Evolutionary conservation across 2,888 invertebrate species (phyloP), one percentile per base, ranked within the genome.

Genomic region (Nebria salina): DNA sequence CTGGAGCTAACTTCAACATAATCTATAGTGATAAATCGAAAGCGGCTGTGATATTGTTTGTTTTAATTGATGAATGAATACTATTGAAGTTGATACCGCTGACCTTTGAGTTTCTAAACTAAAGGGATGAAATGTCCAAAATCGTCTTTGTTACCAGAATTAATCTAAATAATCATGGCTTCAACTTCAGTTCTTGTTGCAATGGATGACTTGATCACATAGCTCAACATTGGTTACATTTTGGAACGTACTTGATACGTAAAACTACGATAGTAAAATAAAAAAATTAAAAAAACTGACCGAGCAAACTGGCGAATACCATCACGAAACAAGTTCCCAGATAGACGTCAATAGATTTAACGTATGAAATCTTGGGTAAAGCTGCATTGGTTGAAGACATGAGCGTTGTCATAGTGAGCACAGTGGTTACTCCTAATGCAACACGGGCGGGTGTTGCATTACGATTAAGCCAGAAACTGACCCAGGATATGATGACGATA

Each of bases 301-400:
- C 97, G 91, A 98, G 91, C 88, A 98, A 92, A 90, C 97, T 97
- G 87, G 98, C 98, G 92, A 98, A 98, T 89, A 98, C 98, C 98
- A 98, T 98, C 89, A 98, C 97, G 95, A 98, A 98, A 92, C 97
- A 98, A 87, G 97, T 98, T 87, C 97, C 97, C 91, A 98, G 92
- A 91, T 97, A 98, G 86, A 98, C 97, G 91, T 98, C 98, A 90
- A 98, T 98, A 86, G 97, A 97, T 90, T 98, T 98, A 90, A 98
- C 97, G 91, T 98, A 98, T 84, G 97, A 97, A 88, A 98, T 98
- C 92, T 99, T 97, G 86, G 99, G 99, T 90, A 99, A 93, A 86
- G 97, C 97, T 85, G 97, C 97, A 89, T 97, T 97, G 86, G 97
- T 97, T 87, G 97, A 97, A 86, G 97, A 97, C 97, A 98, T 97